phyloP scores from a whole-genome alignment of 2,113 vertebrate species.

The Leptodactylus fuscus region DNA sequence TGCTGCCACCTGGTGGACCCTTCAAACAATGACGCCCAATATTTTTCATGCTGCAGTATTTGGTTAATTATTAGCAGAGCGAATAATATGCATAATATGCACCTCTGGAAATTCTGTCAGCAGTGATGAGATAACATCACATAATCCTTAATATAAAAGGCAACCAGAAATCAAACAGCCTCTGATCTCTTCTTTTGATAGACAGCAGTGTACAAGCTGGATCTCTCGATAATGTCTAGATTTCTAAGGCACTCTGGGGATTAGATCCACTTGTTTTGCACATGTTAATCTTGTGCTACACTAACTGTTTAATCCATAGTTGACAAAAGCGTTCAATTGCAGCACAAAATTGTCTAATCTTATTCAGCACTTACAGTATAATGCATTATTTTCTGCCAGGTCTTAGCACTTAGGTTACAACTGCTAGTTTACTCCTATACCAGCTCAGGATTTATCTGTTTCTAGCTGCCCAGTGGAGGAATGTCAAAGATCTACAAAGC shows the following conservation, averaged over 20 bases:
- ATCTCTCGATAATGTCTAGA: background rate
- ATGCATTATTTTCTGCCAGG: too few relatives aligned
- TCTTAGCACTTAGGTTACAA: too few relatives aligned
- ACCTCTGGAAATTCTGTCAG: background rate
- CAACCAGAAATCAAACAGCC: background rate
- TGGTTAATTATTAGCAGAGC: background rate
- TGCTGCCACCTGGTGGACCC: background rate
- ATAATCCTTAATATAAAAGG: background rate
- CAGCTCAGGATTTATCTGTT: too few relatives aligned
- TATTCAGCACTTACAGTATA: background rate
- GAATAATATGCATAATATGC: background rate
- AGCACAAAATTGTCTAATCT: background rate
- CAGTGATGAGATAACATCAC: conserved; percentile 24
- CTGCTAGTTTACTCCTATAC: too few relatives aligned
- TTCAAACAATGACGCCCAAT: too few relatives aligned
- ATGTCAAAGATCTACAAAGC: too few relatives aligned
- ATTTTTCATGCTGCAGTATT: background rate
- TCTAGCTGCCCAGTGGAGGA: too few relatives aligned
- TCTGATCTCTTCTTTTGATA: conserved; percentile 20
- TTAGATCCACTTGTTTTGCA: background rate
- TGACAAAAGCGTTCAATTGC: background rate
- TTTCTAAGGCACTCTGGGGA: background rate
- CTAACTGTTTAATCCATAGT: background rate
- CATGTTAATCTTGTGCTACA: background rate
- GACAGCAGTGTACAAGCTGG: background rate